Evolutionary conservation across 2,113 vertebrate genomes (phyloP).

Genomic region (Strigops habroptila): DNA sequence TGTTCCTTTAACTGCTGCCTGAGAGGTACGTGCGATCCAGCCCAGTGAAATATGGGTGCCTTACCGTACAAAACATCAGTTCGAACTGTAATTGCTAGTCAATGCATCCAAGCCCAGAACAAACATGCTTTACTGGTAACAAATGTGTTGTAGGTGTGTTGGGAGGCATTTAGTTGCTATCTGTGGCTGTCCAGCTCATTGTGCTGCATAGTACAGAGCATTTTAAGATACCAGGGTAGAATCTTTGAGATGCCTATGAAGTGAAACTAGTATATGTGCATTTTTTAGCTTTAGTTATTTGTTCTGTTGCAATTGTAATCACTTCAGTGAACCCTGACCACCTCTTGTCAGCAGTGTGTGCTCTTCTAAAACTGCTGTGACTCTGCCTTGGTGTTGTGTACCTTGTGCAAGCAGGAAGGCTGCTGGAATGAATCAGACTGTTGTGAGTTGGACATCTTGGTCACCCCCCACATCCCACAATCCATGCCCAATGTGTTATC

Average conservation of each 20-base stretch:
- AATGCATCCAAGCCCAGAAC: not conserved
- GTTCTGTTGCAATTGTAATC: not conserved
- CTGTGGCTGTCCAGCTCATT: not conserved
- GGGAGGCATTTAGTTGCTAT: not conserved
- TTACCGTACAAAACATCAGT: not conserved
- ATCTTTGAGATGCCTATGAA: not conserved
- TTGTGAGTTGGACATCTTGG: not conserved
- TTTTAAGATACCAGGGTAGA: not conserved
- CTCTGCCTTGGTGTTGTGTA: not conserved
- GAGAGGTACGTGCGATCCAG: rapidly evolving
- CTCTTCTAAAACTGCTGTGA: not conserved
- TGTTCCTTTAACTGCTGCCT: not conserved
- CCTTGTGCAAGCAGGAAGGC: not conserved
- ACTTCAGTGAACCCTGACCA: not conserved
- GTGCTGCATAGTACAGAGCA: not conserved
- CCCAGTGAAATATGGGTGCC: not conserved
- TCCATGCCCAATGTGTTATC: not conserved
- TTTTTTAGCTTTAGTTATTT: not conserved
- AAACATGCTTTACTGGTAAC: not conserved
- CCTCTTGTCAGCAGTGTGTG: not conserved
- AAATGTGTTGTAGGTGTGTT: not conserved
- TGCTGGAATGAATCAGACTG: not conserved
- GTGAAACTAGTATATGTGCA: not conserved
- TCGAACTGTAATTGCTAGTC: not conserved
- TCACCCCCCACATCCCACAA: not conserved